Percentiles rank a stretch among this genome's conserved stretches.
Evolutionary conservation across 2,888 invertebrate genomes (phyloP).

Genomic region (Minunthozetes semirufus): DNA sequence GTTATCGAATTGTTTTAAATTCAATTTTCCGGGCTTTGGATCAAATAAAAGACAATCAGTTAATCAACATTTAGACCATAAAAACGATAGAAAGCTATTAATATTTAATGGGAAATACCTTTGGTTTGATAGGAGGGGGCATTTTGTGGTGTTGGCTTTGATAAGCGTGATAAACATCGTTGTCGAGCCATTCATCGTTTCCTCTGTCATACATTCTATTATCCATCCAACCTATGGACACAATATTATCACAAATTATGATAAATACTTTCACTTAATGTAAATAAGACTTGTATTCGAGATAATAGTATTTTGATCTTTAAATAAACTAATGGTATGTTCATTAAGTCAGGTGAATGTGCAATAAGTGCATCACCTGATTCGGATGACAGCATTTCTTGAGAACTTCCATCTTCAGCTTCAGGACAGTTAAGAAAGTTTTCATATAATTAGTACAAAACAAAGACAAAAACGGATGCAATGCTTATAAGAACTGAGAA

Average conservation of each 20-base stretch:
- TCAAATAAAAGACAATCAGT: not conserved
- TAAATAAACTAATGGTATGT: not conserved
- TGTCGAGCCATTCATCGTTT: slow-evolving; percentile 46
- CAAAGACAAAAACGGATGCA: not conserved
- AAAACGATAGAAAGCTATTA: not conserved
- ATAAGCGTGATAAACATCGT: slow-evolving; percentile 56
- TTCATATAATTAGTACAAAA: not conserved
- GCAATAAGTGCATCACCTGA: slow-evolving; percentile 42
- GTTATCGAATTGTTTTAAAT: slow-evolving; percentile 78
- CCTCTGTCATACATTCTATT: slow-evolving; percentile 46
- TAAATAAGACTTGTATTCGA: not conserved
- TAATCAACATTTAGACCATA: not conserved
- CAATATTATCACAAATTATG: too few species aligned
- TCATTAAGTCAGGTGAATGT: not conserved
- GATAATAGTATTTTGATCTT: not conserved
- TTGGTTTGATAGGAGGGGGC: slow-evolving; percentile 55
- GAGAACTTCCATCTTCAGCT: slow-evolving; percentile 43
- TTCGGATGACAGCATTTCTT: slow-evolving; percentile 43
- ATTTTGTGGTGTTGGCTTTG: slow-evolving; percentile 51
- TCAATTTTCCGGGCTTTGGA: slow-evolving; percentile 75
- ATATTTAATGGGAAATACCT: slow-evolving; percentile 44
- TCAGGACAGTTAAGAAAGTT: slow-evolving; percentile 33
- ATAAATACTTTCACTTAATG: not conserved
- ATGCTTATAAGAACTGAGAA: not conserved
- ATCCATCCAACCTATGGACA: slow-evolving; percentile 46